Conservation (phyloP, 2,113 vertebrate genomes). For the Pangasianodon hypophthalmus region DNA sequence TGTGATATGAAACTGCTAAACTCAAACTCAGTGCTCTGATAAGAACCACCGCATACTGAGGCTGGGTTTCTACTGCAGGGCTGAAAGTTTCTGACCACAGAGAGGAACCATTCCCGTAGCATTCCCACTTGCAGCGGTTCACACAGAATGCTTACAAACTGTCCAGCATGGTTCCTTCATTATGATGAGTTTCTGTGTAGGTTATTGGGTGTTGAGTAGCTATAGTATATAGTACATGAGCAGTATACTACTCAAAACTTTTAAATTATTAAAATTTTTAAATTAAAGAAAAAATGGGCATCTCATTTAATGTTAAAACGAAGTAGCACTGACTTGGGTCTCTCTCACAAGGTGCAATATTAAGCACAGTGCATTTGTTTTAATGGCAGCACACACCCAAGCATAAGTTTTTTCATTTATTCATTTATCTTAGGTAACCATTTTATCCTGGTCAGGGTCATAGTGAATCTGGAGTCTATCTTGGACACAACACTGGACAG, state of each 20-base stretch:
- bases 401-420: not conserved
- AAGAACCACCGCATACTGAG: not conserved
- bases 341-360: not conserved
- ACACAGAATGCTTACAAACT: not conserved
- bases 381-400: too few relatives aligned
- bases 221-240: not conserved
- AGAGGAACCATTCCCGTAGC: not conserved
- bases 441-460: not conserved
- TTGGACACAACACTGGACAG: not conserved
- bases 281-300: too few relatives aligned
- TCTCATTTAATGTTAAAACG: too few relatives aligned
- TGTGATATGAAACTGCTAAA: slow-evolving; percentile 7
- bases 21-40: not conserved
- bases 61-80: not conserved
- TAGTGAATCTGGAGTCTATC: not conserved
- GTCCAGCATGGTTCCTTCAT: not conserved
- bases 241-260: not conserved
- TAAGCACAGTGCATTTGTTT: not conserved
- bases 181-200: not conserved
- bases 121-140: not conserved
- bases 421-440: not conserved
- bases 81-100: not conserved
- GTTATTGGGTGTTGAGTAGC: not conserved
- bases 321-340: not conserved
- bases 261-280: too few relatives aligned